These are phyloP conservation scores for Thelaira solivaga DNA, from an alignment of 2,888 invertebrate species.

Conservation along the genomic window DNA sequence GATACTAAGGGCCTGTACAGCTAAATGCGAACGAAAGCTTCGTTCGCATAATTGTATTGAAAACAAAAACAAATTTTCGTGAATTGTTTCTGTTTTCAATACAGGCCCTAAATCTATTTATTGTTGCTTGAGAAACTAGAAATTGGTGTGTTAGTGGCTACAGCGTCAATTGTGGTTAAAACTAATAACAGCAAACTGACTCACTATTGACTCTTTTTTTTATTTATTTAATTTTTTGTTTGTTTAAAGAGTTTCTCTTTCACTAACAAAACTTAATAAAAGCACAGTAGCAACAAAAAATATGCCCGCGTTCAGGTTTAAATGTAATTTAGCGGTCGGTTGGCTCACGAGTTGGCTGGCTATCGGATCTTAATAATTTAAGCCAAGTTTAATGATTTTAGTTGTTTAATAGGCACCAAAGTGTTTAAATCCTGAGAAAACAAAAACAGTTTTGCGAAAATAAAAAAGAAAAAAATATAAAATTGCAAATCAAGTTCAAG, in stretches of 20 bases:
- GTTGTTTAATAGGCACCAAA: constrained; percentile 45
- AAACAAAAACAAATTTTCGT: too few relatives aligned
- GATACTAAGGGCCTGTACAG: too few relatives aligned
- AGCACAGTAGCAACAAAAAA: not conserved
- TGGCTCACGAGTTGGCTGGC: not conserved
- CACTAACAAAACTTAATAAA: constrained; percentile 27
- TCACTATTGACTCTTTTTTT: constrained; percentile 25
- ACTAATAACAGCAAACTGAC: too few relatives aligned
- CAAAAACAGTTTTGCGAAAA: not conserved
- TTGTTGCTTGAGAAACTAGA: too few relatives aligned
- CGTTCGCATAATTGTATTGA: too few relatives aligned
- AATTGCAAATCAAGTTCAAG: too few relatives aligned
- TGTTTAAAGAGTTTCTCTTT: constrained; percentile 62
- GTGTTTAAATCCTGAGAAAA: constrained; percentile 27
- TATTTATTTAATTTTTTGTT: not conserved
- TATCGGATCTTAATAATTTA: constrained; percentile 43
- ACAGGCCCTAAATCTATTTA: too few relatives aligned
- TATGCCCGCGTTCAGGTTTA: constrained; percentile 45
- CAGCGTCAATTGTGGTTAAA: too few relatives aligned
- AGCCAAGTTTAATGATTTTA: constrained; percentile 57
- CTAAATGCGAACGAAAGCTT: too few relatives aligned
- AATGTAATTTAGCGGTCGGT: constrained; percentile 13
- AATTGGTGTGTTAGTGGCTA: too few relatives aligned
- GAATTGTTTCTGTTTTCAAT: too few relatives aligned
- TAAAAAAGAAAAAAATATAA: constrained; percentile 3